These are phyloP conservation scores for Tapirus indicus DNA, from an alignment of 2,797 vertebrate species.

Conservation along the genomic window DNA sequence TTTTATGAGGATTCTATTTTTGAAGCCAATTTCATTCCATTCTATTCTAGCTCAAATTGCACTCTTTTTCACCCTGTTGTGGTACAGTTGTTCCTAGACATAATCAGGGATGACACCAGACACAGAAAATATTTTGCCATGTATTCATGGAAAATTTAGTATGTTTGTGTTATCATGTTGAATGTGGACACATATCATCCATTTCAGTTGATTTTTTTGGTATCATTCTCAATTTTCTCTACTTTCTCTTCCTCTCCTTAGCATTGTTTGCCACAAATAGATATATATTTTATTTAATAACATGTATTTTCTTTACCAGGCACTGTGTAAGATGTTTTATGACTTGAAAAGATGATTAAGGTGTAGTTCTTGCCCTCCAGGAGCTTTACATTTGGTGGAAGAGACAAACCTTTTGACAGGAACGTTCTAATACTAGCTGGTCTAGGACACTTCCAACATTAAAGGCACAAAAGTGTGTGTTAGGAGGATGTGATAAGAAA, in stretches of 20 bases:
- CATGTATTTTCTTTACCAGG: neutral
- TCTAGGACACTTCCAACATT: neutral
- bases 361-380: neutral
- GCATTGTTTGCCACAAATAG: neutral
- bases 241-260: neutral
- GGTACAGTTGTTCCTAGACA: constrained; percentile 8
- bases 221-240: neutral
- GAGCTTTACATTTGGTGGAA: neutral
- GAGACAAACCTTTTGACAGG: neutral
- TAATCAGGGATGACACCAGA: neutral
- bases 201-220: neutral
- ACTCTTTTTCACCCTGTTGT: neutral
- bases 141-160: neutral
- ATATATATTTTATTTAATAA: neutral
- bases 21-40: neutral
- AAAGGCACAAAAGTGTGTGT: neutral
- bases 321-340: neutral
- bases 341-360: neutral
- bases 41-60: neutral
- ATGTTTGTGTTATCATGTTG: neutral
- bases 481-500: neutral
- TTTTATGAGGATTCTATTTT: constrained; percentile 35
- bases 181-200: neutral
- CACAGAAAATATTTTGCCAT: neutral
- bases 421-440: neutral